Percentiles rank a stretch among this genome's conserved stretches.
phyloP scores from a whole-genome alignment of 2,113 vertebrate genomes.

The Percopsis transmontana region DNA sequence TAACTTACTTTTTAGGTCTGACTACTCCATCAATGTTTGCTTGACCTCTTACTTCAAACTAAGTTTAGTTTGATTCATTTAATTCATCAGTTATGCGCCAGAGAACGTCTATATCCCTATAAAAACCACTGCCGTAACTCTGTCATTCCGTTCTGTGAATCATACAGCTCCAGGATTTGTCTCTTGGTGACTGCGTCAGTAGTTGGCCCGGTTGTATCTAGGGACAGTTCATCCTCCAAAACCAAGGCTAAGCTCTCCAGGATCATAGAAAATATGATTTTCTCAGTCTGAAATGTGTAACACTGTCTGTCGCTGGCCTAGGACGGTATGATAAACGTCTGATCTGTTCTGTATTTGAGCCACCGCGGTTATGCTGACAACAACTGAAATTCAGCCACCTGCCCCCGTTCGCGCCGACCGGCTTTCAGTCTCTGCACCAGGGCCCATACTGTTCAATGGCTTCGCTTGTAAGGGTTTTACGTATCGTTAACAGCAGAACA shows the following conservation, averaged over 20 bases:
- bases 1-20: neutral
- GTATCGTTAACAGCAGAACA: too few species aligned
- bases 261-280: conserved; percentile 38
- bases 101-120: conserved; percentile 4
- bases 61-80: neutral
- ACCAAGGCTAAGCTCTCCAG: conserved; percentile 34
- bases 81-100: neutral
- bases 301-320: neutral
- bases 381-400: too few species aligned
- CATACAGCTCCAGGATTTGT: conserved; percentile 30
- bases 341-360: too few species aligned
- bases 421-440: too few species aligned
- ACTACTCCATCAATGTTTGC: neutral
- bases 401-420: too few species aligned
- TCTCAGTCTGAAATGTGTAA: conserved; percentile 13
- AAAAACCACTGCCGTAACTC: conserved; percentile 3
- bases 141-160: conserved; percentile 15
- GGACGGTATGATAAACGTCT: conserved; percentile 22
- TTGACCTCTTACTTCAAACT: neutral
- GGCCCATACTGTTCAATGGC: too few species aligned
- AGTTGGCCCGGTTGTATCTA: conserved; percentile 31
- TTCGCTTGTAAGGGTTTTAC: too few species aligned
- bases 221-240: conserved; percentile 26
- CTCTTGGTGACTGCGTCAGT: conserved; percentile 30
- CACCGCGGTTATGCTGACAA: too few species aligned